Evolutionary conservation across 1,140 invertebrate genomes (phyloP).

Genomic region (Limonius californicus): DNA sequence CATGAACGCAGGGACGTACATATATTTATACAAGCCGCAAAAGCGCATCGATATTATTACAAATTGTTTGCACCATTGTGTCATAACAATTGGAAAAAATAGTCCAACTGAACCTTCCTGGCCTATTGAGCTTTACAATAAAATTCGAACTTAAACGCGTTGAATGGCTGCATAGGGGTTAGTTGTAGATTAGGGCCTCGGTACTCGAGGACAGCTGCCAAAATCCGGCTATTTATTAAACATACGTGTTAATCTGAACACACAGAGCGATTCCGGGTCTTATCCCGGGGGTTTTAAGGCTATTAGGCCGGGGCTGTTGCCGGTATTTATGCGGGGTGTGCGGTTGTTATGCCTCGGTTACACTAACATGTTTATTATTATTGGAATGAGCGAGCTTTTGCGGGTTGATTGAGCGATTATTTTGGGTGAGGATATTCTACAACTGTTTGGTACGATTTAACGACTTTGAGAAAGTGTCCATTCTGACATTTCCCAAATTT

Average conservation of each 20-base stretch:
- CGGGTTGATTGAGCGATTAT: constrained; percentile 24
- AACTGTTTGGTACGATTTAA: background rate
- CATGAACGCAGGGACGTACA: constrained; percentile 1
- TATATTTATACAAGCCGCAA: constrained; percentile 34
- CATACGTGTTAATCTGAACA: constrained; percentile 43
- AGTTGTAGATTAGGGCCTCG: constrained; percentile 24
- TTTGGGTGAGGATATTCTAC: background rate
- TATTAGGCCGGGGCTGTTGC: constrained; percentile 6
- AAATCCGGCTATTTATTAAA: constrained; percentile 45
- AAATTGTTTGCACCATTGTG: constrained; percentile 38
- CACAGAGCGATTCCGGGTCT: constrained; percentile 11
- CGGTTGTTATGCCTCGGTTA: constrained; percentile 19
- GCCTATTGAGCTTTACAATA: background rate
- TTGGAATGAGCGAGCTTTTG: constrained; percentile 13
- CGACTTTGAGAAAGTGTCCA: too few species aligned
- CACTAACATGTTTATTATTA: constrained; percentile 25
- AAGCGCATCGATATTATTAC: constrained; percentile 42
- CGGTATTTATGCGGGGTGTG: constrained; percentile 26
- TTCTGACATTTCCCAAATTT: too few species aligned
- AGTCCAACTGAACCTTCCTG: background rate
- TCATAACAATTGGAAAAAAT: constrained; percentile 32
- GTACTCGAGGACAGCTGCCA: constrained; percentile 38
- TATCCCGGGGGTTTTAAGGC: background rate
- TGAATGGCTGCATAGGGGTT: background rate
- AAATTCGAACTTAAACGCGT: background rate